phyloP scores from a whole-genome alignment of 2,797 vertebrate genomes.

The Chiroxiphia lanceolata region DNA sequence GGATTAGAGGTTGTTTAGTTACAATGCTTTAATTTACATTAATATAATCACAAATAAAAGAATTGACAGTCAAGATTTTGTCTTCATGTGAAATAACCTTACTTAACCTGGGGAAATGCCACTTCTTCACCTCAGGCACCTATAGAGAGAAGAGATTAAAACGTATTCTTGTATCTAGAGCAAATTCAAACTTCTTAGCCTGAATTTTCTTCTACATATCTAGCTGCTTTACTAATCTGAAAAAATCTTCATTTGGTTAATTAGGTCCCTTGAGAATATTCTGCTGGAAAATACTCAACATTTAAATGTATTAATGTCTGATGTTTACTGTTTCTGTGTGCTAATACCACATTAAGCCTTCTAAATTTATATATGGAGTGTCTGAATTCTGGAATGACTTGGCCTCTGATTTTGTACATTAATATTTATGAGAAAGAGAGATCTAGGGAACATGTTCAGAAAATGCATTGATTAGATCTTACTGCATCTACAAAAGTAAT shows the following conservation, averaged over 20 bases:
- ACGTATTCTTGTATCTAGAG: not conserved
- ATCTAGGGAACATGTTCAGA: not conserved
- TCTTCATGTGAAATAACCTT: not conserved
- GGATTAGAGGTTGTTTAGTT: constrained; percentile 7
- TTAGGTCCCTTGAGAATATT: constrained; percentile 45
- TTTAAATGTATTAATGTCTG: constrained; percentile 38
- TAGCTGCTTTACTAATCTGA: constrained; percentile 24
- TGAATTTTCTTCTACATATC: not conserved
- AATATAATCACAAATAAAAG: constrained; percentile 8
- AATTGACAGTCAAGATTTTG: not conserved
- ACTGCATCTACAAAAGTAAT: not conserved
- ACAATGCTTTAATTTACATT: constrained; percentile 17
- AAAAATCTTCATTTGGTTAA: constrained; percentile 42
- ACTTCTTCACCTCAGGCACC: not conserved
- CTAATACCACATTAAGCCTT: constrained; percentile 15
- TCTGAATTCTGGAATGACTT: constrained; percentile 9
- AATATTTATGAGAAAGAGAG: constrained; percentile 37
- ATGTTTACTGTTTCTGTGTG: constrained; percentile 20
- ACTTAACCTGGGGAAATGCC: not conserved
- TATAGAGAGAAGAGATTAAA: not conserved
- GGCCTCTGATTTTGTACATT: constrained; percentile 15
- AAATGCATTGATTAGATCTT: constrained; percentile 21
- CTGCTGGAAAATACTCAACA: constrained; percentile 22
- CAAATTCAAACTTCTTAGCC: not conserved
- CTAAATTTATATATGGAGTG: constrained; percentile 7